Evolutionary conservation across 2,888 invertebrate species (phyloP), one percentile per base, ranked within the genome.

Genomic region (Drosophila emarginata): DNA sequence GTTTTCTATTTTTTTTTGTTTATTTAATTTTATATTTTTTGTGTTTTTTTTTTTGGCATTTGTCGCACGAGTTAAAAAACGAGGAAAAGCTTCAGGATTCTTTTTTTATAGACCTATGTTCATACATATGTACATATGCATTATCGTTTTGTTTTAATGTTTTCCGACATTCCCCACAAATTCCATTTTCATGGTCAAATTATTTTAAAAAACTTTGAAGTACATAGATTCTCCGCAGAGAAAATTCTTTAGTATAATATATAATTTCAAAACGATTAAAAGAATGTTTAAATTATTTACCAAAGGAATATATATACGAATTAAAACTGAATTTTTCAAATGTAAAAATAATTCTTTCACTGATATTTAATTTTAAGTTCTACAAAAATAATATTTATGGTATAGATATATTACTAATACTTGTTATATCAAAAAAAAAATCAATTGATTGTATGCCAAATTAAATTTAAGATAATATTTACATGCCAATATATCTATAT

Each of bases 61-160:
- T 76, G 84, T 81, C 78, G 81, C 81, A 86, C 80, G 87, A 87
- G 84, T 80, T 86, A 72, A 45, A 45, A 45, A 45, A 45, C 4
- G 45, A 45, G 45, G 21, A 45, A 45, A 45, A 45, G 4, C 11
- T 21, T 11, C 4, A 21, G 12, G 18, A 11, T 15, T 21, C 12
- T 45, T 75, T 18, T 50, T 15, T 11, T 11, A 12, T 21, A 52
- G 7, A 23, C 28, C 4, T 32, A 2, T 32, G 32, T 32, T 11
- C 12, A 21, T 54, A 54, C 12, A 36, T 36, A 36, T 4, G 4
- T 23, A 23, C 23, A 23, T 23, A 18, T 11, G 4, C 21, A 45
- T 45, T 45, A 45, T 45, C 21, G 18, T 45, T 45, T 45, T 45
- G 2, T 45, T 45, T 45, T 11, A 45, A 21, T 9, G 45, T 21